These are phyloP conservation scores for Brenthis daphne DNA, from an alignment of 2,888 invertebrate species.

Conservation along the genomic window DNA sequence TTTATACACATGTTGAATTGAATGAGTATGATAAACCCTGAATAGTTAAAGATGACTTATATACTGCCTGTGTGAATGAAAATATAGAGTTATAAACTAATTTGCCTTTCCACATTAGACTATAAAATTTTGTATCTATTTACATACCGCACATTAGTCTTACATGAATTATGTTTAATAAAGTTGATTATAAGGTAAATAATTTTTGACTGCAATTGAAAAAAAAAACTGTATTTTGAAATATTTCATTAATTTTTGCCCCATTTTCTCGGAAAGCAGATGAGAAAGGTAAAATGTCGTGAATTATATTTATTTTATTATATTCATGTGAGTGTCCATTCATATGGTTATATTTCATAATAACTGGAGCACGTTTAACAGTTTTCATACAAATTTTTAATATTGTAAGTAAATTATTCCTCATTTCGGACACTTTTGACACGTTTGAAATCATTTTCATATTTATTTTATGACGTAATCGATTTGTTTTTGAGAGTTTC, in stretches of 20 bases:
- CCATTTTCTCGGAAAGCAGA: conserved; percentile 78
- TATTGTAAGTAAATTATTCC: conserved; percentile 17
- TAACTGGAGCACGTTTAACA: conserved; percentile 58
- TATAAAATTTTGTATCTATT: conserved; percentile 5
- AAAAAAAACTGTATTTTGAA: conserved; percentile 25
- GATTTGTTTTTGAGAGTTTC: conserved; percentile 5
- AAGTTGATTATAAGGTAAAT: background rate
- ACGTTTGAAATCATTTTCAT: conserved; percentile 4
- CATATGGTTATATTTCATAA: conserved; percentile 48
- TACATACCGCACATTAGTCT: background rate
- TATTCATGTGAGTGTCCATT: conserved; percentile 64
- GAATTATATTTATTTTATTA: conserved; percentile 54
- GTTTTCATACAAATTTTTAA: conserved; percentile 24
- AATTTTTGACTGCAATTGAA: background rate
- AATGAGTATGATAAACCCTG: conserved; percentile 8
- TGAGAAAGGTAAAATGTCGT: conserved; percentile 75
- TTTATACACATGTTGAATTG: conserved; percentile 1
- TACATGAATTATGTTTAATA: background rate
- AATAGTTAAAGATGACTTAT: conserved; percentile 11
- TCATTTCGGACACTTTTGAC: conserved; percentile 9
- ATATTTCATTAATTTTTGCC: conserved; percentile 61
- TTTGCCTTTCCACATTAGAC: background rate
- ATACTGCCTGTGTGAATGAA: conserved; percentile 10
- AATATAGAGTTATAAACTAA: conserved; percentile 8
- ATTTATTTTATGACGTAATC: conserved; percentile 8